Evolutionary conservation across 2,797 vertebrate species (phyloP).

Genomic region (Galaxias olidus): DNA sequence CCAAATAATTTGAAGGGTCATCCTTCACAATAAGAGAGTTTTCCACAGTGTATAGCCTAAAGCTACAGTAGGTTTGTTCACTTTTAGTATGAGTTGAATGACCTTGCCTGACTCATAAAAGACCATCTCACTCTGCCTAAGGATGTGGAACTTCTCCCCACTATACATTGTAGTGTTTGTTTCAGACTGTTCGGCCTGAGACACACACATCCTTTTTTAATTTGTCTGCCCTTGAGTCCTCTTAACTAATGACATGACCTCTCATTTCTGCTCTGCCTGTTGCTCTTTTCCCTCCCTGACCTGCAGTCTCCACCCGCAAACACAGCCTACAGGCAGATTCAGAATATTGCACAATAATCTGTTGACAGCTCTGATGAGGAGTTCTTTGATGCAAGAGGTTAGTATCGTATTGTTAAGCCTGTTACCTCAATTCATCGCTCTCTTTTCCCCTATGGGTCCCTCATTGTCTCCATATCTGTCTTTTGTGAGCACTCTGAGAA

Average conservation of each 20-base stretch:
- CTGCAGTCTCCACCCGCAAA: slow-evolving; percentile 75
- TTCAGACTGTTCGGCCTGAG: neutral
- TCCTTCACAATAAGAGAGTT: no score
- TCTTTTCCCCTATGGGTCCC: slow-evolving; percentile 3
- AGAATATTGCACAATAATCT: slow-evolving; percentile 86
- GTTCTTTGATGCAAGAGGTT: slow-evolving; percentile 97
- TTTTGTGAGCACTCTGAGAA: slow-evolving; percentile 1
- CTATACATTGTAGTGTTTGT: slow-evolving; percentile 11
- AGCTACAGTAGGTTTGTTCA: slow-evolving; percentile 26
- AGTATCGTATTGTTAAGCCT: slow-evolving; percentile 55
- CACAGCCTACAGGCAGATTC: slow-evolving; percentile 87
- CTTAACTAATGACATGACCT: slow-evolving; percentile 21
- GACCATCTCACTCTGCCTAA: slow-evolving; percentile 21
- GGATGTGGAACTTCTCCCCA: slow-evolving; percentile 3
- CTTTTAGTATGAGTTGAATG: slow-evolving; percentile 38
- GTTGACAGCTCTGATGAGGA: slow-evolving; percentile 97
- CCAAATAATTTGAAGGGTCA: no score
- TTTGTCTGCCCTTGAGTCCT: slow-evolving; percentile 4
- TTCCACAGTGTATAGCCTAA: no score
- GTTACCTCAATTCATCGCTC: slow-evolving; percentile 9
- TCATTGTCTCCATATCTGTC: slow-evolving; percentile 5
- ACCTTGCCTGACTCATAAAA: slow-evolving; percentile 40
- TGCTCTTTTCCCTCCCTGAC: slow-evolving; percentile 19
- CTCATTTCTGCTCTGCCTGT: neutral
- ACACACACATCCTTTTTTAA: slow-evolving; percentile 1